phyloP scores from a whole-genome alignment of 2,888 invertebrate genomes.

The Andrena hattorfiana region DNA sequence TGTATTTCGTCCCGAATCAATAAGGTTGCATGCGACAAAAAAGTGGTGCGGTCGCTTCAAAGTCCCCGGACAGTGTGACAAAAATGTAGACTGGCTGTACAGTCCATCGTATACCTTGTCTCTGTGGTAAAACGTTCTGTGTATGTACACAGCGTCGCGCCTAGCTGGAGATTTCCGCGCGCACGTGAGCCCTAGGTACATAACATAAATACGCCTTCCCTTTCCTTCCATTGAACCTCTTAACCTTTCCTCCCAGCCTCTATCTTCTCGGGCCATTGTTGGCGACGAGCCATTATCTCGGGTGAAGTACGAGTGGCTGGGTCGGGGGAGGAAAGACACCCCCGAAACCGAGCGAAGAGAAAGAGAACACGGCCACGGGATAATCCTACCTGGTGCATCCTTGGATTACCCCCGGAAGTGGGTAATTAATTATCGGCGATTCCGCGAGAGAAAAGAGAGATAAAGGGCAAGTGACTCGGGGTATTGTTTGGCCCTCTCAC shows the following conservation, averaged over 20 bases:
- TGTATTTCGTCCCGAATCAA: too few species aligned
- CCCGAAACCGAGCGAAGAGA: constrained; percentile 37
- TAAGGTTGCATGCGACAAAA: too few species aligned
- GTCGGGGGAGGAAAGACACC: constrained; percentile 18
- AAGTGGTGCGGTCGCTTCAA: too few species aligned
- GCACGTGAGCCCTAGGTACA: background rate
- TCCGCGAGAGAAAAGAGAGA: constrained; percentile 26
- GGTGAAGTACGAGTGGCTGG: constrained; percentile 57
- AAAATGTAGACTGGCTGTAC: too few species aligned
- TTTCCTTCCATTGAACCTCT: constrained; percentile 36
- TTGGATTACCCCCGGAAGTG: constrained; percentile 53
- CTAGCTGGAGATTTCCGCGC: background rate
- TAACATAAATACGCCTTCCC: constrained; percentile 21
- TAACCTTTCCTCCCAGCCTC: constrained; percentile 7
- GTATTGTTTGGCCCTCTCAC: constrained; percentile 53
- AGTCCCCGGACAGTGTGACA: too few species aligned
- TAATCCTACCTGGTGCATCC: constrained; percentile 56
- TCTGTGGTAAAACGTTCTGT: background rate
- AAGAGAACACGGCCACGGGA: constrained; percentile 47
- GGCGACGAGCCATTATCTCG: constrained; percentile 71
- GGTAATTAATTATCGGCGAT: constrained; percentile 69
- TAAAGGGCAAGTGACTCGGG: constrained; percentile 23
- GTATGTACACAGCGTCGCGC: background rate
- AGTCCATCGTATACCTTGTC: background rate
- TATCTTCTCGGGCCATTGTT: constrained; percentile 54